Conservation (phyloP, 2,113 vertebrate genomes). For the Lanius ludovicianus region DNA sequence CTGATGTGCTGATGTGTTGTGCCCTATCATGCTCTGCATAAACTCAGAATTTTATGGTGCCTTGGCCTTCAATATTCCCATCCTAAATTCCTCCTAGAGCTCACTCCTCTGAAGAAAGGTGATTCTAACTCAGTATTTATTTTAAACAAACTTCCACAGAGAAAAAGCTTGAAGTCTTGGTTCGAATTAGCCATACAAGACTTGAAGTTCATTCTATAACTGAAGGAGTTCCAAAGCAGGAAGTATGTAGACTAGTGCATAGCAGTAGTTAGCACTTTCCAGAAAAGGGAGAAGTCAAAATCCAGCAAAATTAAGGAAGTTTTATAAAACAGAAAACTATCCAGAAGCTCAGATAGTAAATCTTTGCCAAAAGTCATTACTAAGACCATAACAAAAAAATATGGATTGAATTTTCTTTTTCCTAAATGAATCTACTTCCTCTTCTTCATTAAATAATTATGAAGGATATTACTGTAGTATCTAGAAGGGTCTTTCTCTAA, state of each 20-base stretch:
- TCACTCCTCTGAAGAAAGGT: background rate
- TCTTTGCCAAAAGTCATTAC: background rate
- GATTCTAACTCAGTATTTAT: background rate
- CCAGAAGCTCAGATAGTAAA: background rate
- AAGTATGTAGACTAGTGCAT: background rate
- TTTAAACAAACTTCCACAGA: background rate
- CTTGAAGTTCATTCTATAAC: background rate
- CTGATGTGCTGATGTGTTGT: accelerated
- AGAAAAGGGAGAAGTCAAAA: background rate
- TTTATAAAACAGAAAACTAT: background rate
- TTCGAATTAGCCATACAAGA: background rate
- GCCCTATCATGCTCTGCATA: background rate
- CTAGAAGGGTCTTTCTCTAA: background rate
- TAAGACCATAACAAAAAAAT: background rate
- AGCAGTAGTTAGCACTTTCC: background rate
- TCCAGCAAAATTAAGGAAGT: background rate
- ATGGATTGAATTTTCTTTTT: background rate
- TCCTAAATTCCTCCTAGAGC: background rate
- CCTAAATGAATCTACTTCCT: background rate
- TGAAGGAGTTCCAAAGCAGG: accelerated
- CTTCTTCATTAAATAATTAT: background rate
- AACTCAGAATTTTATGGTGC: background rate
- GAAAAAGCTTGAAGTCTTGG: background rate
- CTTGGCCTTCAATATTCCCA: background rate
- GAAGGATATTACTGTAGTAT: background rate